These are phyloP conservation scores for Podarcis siculus DNA, from an alignment of 2,797 vertebrate species.

Conservation along the genomic window DNA sequence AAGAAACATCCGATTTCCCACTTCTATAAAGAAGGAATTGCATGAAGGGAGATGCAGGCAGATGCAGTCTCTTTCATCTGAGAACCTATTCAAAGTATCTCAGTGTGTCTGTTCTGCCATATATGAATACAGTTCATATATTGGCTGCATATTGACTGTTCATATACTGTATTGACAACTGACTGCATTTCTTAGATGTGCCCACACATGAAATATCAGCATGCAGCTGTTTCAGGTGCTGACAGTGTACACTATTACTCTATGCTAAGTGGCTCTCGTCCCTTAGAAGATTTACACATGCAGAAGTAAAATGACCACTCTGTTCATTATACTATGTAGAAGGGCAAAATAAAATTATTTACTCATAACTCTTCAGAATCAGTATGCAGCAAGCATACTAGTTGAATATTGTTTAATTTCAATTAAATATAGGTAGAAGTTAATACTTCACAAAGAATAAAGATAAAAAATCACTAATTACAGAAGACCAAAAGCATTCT, in stretches of 20 bases:
- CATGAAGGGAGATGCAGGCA: not conserved
- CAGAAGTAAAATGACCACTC: not conserved
- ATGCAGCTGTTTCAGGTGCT: not conserved
- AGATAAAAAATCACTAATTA: not conserved
- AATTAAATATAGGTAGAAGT: not conserved
- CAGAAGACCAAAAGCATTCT: not conserved
- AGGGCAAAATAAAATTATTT: not conserved
- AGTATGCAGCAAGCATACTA: not conserved
- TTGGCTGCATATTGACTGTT: too few species aligned
- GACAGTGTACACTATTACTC: not conserved
- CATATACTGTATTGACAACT: too few species aligned
- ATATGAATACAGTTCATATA: not conserved
- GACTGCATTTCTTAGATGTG: not conserved
- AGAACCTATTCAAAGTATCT: not conserved
- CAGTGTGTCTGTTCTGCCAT: not conserved
- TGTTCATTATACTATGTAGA: not conserved
- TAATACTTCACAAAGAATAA: not conserved
- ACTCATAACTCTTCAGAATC: not conserved
- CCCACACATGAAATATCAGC: not conserved
- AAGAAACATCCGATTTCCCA: not conserved
- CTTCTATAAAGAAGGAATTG: not conserved
- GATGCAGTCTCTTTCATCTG: not conserved
- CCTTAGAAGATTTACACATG: not conserved
- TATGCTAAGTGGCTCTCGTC: not conserved
- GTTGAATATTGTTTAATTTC: conserved; percentile 1